These are phyloP conservation scores for Brenthis hecate DNA, from an alignment of 2,888 invertebrate species.

Conservation along the genomic window DNA sequence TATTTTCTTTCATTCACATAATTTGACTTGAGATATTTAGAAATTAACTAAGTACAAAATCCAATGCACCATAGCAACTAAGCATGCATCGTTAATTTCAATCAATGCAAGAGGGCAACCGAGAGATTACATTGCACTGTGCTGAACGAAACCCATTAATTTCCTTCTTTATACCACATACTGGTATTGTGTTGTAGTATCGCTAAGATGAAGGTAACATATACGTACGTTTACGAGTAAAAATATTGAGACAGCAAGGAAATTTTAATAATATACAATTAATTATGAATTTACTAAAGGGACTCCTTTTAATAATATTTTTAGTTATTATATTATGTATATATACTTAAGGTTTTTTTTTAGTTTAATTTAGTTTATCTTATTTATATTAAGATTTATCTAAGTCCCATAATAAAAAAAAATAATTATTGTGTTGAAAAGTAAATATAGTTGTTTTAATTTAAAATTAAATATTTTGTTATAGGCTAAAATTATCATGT, in stretches of 20 bases:
- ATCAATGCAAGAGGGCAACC: constrained; percentile 19
- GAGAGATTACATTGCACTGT: constrained; percentile 7
- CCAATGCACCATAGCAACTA: constrained; percentile 4
- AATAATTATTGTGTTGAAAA: no score
- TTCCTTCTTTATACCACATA: background rate
- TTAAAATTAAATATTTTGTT: no score
- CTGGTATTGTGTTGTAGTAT: background rate
- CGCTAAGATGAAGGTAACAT: background rate
- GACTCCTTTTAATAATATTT: no score
- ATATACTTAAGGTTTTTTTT: no score
- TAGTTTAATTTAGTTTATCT: no score
- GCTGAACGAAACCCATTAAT: constrained; percentile 4
- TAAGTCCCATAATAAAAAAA: no score
- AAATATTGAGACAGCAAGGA: background rate
- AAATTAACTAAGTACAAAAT: constrained; percentile 1
- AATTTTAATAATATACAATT: background rate
- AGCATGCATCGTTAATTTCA: constrained; percentile 21
- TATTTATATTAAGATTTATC: no score
- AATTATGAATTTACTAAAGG: no score
- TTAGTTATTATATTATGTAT: no score
- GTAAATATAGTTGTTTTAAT: no score
- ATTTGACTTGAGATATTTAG: background rate
- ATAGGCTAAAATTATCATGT: no score
- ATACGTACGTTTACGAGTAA: background rate
- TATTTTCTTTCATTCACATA: no score